phyloP scores from a whole-genome alignment of 1,140 invertebrate species.

The Melanaphis sacchari region DNA sequence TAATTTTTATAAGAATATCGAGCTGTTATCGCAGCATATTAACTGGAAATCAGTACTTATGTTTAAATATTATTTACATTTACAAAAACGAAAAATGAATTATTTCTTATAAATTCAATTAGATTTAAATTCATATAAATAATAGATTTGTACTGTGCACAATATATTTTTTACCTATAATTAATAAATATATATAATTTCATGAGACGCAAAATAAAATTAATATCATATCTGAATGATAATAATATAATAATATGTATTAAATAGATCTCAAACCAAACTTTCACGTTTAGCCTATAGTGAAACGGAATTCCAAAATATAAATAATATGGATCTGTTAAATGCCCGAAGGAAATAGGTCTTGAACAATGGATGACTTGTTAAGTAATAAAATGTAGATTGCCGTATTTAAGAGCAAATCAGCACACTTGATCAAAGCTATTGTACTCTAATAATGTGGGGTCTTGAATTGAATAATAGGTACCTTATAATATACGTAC shows the following conservation, averaged over 20 bases:
- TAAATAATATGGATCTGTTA: slow-evolving; percentile 14
- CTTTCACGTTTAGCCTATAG: not conserved
- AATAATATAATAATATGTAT: not conserved
- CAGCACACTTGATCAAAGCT: not conserved
- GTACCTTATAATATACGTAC: not conserved
- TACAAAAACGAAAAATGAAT: not conserved
- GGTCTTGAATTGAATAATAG: slow-evolving; percentile 25
- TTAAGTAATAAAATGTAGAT: slow-evolving; percentile 47
- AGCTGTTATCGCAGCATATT: not conserved
- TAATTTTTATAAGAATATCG: not conserved
- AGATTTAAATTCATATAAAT: too few relatives aligned
- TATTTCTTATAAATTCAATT: not conserved
- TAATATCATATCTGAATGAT: not conserved
- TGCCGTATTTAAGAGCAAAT: slow-evolving; percentile 34
- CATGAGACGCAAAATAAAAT: not conserved
- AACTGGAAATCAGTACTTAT: not conserved
- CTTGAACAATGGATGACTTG: slow-evolving; percentile 44
- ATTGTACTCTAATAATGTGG: slow-evolving; percentile 11
- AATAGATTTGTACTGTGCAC: too few relatives aligned
- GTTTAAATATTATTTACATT: not conserved
- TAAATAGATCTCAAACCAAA: not conserved
- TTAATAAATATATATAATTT: not conserved
- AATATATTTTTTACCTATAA: too few relatives aligned
- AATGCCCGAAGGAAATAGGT: slow-evolving; percentile 42
- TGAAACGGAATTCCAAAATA: slow-evolving; percentile 9